Base-by-base conservation (phyloP, 2,797 vertebrate genomes). In the Botia kubotai region DNA sequence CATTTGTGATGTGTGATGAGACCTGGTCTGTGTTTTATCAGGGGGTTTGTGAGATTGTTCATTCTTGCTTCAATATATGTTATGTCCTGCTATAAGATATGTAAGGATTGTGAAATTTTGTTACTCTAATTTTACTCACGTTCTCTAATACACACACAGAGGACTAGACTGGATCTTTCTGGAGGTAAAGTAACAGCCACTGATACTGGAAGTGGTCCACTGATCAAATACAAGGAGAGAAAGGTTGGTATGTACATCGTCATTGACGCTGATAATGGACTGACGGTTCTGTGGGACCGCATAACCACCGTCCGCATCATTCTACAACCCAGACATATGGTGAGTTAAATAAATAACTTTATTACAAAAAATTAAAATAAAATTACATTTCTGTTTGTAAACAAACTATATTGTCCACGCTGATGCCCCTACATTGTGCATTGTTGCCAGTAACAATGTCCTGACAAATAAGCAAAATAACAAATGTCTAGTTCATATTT, bases 201-300 rank as follows among this genome's bases (percentile, higher is more conserved):
- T 16, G 68, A 91, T 4, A 72, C 77, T 39, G 87, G 3, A 69
- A 1, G 17, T 1, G 91, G 90, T 8, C 6, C 81, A 55, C 0
- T 39, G 0, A 88, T 94, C 53, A 6, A 68, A 0, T 92, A 91
- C 86, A 90, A 0, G 63, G 87, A 91, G 75, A 88, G 89, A 72
- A 87, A 5, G 0, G 81, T 91, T 69, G 93, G 94, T 11, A 73
- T 93, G 83, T 94, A 93, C 82, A 75, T 93, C 58, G 88, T 92
- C 17, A 48, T 95, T 23, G 92, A 94, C 67, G 85, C 93, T 52
- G 46, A 80, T 2, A 88, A 92, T 11, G 94, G 94, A 58, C 16
- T 95, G 71, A 78, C 88, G 4, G 87, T 95, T 29, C 82, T 94
- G 53, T 95, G 94, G 94, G 94, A 95, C 86, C 89, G 88, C 12